A percentile compares a stretch with the other conserved stretches of the same genome.
Evolutionary conservation across 2,888 invertebrate genomes (phyloP).

Genomic region (Lasioglossum calceatum): DNA sequence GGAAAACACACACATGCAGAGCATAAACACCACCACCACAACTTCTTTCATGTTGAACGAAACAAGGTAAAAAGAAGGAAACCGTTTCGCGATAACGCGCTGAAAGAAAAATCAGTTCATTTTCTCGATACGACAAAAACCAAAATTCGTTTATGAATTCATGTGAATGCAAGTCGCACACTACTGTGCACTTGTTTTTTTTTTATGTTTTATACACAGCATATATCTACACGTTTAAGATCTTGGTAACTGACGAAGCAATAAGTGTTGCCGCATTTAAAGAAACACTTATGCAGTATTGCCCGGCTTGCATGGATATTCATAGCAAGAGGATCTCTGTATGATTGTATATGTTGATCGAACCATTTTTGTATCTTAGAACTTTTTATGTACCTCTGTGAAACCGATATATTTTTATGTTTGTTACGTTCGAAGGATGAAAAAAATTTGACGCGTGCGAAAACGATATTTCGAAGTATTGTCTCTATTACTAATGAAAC

Average conservation of each 20-base stretch:
- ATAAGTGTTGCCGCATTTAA: slow-evolving; percentile 7
- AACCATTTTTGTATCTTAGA: slow-evolving; percentile 52
- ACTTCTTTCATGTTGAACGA: slow-evolving; percentile 24
- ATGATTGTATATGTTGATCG: slow-evolving; percentile 50
- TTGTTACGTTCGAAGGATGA: slow-evolving; percentile 39
- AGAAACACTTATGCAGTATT: slow-evolving; percentile 31
- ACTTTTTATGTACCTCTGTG: slow-evolving; percentile 55
- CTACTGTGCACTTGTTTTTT: slow-evolving; percentile 39
- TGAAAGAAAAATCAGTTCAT: slow-evolving; percentile 54
- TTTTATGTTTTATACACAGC: slow-evolving; percentile 11
- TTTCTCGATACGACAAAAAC: slow-evolving; percentile 41
- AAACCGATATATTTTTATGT: slow-evolving; percentile 27
- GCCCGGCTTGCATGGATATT: slow-evolving; percentile 44
- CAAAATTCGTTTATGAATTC: slow-evolving; percentile 31
- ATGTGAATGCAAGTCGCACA: slow-evolving; percentile 55
- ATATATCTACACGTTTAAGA: slow-evolving; percentile 13
- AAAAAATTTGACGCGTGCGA: slow-evolving; percentile 31
- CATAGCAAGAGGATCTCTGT: neutral
- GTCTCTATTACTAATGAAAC: slow-evolving; percentile 49
- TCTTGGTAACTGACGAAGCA: slow-evolving; percentile 5
- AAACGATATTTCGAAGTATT: slow-evolving; percentile 37
- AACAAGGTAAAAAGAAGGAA: slow-evolving; percentile 14
- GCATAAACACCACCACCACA: neutral
- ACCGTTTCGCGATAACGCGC: slow-evolving; percentile 34
- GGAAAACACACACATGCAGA: slow-evolving; percentile 1